A percentile compares a stretch with the other conserved stretches of the same genome.
These are phyloP conservation scores for Sphaerolaimus hirsutus DNA, from an alignment of 2,888 invertebrate genomes.

Conservation along the genomic window DNA sequence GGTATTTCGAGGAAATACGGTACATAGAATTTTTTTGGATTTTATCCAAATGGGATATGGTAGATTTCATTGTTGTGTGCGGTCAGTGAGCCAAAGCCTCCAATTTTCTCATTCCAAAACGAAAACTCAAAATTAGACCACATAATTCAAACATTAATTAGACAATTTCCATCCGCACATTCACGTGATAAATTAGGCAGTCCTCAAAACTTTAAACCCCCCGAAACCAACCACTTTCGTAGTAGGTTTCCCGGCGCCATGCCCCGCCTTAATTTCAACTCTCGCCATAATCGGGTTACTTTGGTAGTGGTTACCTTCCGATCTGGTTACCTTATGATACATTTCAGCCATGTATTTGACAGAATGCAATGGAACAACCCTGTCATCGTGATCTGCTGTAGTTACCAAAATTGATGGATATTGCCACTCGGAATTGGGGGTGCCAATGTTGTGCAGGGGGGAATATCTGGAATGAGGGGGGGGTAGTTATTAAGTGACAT, in stretches of 20 bases:
- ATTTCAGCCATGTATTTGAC: slow-evolving; percentile 75
- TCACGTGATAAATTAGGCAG: too few relatives aligned
- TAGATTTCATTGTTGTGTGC: too few relatives aligned
- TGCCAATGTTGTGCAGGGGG: slow-evolving; percentile 65
- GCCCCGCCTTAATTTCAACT: slow-evolving; percentile 82
- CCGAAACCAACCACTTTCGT: slow-evolving; percentile 57
- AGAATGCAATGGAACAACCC: slow-evolving; percentile 88
- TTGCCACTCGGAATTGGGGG: slow-evolving; percentile 37
- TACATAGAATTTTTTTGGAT: too few relatives aligned
- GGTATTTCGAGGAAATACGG: too few relatives aligned
- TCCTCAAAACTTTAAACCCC: too few relatives aligned
- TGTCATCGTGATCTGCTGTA: slow-evolving; percentile 94
- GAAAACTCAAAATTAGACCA: neutral
- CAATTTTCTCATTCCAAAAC: neutral
- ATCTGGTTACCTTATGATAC: slow-evolving; percentile 38
- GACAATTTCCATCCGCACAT: too few relatives aligned
- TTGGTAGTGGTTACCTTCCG: slow-evolving; percentile 26
- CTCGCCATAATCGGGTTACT: slow-evolving; percentile 60
- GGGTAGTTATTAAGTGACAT: too few relatives aligned
- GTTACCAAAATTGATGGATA: slow-evolving; percentile 73
- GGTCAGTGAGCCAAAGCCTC: too few relatives aligned
- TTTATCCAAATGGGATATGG: too few relatives aligned
- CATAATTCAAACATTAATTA: slow-evolving; percentile 13
- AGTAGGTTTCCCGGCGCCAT: slow-evolving; percentile 87
- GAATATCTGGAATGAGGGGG: slow-evolving; percentile 38